Conservation (phyloP, 2,113 vertebrate species). For the Bubo blakistoni region DNA sequence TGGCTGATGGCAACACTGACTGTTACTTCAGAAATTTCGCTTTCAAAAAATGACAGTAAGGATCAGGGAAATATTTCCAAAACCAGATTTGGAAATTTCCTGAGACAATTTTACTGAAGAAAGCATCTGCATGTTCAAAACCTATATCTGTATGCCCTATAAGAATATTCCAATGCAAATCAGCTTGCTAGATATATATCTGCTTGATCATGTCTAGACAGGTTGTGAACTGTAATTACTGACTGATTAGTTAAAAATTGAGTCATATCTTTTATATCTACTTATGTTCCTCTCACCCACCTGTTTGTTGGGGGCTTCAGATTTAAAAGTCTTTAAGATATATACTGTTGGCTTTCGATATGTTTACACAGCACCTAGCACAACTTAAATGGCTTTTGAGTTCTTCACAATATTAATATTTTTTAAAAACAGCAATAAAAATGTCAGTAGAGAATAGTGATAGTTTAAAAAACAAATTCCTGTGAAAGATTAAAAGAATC, state of each 20-base stretch:
- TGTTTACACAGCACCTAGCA: background rate
- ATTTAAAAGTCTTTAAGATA: background rate
- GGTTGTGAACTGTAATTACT: conserved; percentile 50
- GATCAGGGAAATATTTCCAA: background rate
- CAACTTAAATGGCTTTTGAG: background rate
- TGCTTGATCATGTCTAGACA: conserved; percentile 49
- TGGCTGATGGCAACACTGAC: background rate
- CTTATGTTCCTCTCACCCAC: background rate
- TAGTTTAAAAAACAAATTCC: background rate
- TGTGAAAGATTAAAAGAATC: background rate
- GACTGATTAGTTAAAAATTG: conserved; percentile 38
- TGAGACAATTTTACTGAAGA: background rate
- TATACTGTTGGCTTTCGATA: background rate
- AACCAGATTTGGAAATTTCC: background rate
- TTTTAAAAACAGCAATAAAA: background rate
- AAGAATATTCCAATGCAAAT: conserved; percentile 19
- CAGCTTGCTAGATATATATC: conserved; percentile 3
- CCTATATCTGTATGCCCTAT: background rate
- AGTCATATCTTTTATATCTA: conserved; percentile 3
- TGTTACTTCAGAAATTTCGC: background rate
- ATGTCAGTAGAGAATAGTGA: background rate
- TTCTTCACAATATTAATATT: background rate
- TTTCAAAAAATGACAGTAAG: background rate
- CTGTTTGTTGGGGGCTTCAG: background rate
- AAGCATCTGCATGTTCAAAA: background rate